Conservation (phyloP, 2,888 invertebrate genomes). For the Boloria euphrosyne region DNA sequence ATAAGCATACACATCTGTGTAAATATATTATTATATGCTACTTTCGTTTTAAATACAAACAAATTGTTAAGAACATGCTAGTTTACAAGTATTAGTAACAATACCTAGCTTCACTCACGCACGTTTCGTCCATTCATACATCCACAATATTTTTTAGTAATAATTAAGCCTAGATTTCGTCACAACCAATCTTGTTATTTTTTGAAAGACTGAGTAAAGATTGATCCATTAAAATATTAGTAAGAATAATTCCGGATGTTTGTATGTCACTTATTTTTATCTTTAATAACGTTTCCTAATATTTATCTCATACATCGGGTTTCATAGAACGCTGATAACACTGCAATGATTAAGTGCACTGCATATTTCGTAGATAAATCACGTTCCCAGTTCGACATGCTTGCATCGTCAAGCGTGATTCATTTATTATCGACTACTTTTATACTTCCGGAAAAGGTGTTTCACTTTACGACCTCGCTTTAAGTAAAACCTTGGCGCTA, state of each 20-base stretch:
- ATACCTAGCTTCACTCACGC: no score
- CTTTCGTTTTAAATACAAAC: no score
- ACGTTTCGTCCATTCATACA: no score
- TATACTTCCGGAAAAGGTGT: conserved; percentile 22
- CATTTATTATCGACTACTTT: conserved; percentile 15
- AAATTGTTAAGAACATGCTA: no score
- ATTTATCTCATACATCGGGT: conserved; percentile 11
- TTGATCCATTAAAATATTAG: no score
- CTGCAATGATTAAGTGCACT: conserved; percentile 21
- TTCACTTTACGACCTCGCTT: conserved; percentile 17
- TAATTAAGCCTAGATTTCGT: no score
- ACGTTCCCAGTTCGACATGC: conserved; percentile 36
- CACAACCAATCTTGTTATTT: no score
- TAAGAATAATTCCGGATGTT: not conserved
- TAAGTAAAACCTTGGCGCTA: conserved; percentile 12
- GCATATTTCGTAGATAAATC: conserved; percentile 42
- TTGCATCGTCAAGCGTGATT: conserved; percentile 13
- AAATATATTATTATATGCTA: no score
- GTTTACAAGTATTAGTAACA: no score
- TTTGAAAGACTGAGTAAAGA: no score
- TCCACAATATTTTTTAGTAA: no score
- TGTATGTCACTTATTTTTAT: conserved; percentile 1
- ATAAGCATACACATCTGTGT: no score
- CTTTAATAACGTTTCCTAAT: conserved; percentile 6
- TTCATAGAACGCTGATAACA: conserved; percentile 24